Conservation (phyloP, 2,113 vertebrate species). For the Thermophis baileyi region DNA sequence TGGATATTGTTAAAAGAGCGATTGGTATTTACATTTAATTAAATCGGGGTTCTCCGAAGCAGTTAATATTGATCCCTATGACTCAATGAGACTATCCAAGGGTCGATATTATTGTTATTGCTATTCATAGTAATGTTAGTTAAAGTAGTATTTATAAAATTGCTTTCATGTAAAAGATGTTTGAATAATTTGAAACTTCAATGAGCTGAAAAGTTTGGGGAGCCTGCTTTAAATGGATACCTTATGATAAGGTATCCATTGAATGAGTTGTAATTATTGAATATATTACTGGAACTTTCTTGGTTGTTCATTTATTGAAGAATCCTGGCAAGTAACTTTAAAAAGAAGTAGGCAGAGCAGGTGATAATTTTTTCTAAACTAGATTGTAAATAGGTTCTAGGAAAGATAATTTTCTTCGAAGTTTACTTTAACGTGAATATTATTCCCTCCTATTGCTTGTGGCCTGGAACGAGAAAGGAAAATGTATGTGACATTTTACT, state of each 20-base stretch:
- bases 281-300: background rate
- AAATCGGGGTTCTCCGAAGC: background rate
- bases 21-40: background rate
- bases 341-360: too few species aligned
- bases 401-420: background rate
- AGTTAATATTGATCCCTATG: background rate
- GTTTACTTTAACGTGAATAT: background rate
- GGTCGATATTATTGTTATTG: background rate
- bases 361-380: background rate
- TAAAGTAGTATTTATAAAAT: background rate
- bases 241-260: background rate
- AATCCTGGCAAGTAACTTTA: background rate
- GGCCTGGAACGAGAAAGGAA: background rate
- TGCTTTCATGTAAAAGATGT: background rate
- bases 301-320: background rate
- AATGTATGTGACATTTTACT: background rate
- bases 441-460: background rate
- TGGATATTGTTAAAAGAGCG: background rate
- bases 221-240: background rate
- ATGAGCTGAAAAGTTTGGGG: background rate
- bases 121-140: background rate
- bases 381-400: background rate
- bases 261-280: background rate
- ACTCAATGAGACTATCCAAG: background rate
- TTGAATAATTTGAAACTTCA: background rate